Conservation (phyloP, 1,140 invertebrate species). For the Heliconius melpomene region DNA sequence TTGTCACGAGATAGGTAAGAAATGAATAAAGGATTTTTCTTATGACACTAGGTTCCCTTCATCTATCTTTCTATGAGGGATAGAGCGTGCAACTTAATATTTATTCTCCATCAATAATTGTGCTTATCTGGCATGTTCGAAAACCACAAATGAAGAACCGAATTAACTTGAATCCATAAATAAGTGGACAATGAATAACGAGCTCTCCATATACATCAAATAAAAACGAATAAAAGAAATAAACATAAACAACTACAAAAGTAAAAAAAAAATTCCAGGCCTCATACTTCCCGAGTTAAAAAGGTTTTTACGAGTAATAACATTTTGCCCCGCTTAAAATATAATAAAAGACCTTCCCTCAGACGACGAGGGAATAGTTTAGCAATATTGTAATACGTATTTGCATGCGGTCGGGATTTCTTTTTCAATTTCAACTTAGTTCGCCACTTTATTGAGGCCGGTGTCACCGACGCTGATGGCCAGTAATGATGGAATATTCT, state of each 20-base stretch:
- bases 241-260: neutral
- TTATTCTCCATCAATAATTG: too few species aligned
- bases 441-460: constrained; percentile 34
- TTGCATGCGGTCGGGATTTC: constrained; percentile 39
- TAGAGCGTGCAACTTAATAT: too few species aligned
- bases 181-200: too few species aligned
- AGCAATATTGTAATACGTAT: constrained; percentile 34
- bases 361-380: constrained; percentile 25
- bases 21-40: too few species aligned
- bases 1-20: too few species aligned
- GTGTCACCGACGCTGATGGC: constrained; percentile 31
- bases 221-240: neutral
- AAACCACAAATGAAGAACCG: too few species aligned
- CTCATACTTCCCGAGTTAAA: neutral
- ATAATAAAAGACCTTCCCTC: constrained; percentile 41
- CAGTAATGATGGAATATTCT: constrained; percentile 28
- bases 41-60: too few species aligned
- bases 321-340: constrained; percentile 41
- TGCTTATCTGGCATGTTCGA: too few species aligned
- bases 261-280: neutral
- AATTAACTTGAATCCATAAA: too few species aligned
- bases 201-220: neutral
- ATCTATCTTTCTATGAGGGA: too few species aligned
- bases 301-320: constrained; percentile 4
- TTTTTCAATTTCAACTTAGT: constrained; percentile 44